These are phyloP conservation scores for Phyllostomus hastatus DNA, from an alignment of 2,113 vertebrate species.

Conservation along the genomic window DNA sequence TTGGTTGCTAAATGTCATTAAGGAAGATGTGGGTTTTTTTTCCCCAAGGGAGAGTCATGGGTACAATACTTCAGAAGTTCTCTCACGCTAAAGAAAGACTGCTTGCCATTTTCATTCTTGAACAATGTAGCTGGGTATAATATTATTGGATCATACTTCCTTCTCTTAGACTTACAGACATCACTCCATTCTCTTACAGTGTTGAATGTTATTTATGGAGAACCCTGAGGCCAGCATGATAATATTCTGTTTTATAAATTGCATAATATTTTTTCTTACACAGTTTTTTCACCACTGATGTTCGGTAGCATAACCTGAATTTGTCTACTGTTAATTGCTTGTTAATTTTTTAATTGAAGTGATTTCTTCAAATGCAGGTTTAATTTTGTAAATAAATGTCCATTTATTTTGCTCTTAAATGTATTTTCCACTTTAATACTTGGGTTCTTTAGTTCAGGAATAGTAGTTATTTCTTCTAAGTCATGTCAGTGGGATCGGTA, in stretches of 20 bases:
- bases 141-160: neutral
- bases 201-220: neutral
- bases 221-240: neutral
- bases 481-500: neutral
- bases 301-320: neutral
- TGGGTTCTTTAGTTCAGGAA: neutral
- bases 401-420: neutral
- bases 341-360: neutral
- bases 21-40: neutral
- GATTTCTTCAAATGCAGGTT: neutral
- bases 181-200: neutral
- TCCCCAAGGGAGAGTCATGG: too few species aligned
- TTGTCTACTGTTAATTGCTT: neutral
- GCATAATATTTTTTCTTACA: neutral
- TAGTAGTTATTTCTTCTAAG: neutral
- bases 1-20: neutral
- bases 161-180: neutral
- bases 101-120: neutral
- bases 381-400: neutral
- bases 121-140: neutral
- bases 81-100: neutral
- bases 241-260: neutral
- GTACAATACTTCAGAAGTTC: neutral
- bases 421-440: neutral
- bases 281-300: neutral